Evolutionary conservation across 2,797 vertebrate genomes (phyloP).

Genomic region (Limosa lapponica): DNA sequence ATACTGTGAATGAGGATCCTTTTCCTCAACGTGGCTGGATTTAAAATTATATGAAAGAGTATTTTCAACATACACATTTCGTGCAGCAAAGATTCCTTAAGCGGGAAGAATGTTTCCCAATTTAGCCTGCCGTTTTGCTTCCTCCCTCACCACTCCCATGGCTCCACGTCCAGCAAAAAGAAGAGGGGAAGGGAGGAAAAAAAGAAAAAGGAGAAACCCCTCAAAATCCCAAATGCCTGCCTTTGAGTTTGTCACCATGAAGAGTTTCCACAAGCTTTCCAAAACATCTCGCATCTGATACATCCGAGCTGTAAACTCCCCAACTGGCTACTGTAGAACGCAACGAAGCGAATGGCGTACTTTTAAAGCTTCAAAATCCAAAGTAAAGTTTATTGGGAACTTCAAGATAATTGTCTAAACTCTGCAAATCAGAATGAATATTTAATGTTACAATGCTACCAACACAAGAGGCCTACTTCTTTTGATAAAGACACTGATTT

Average conservation of each 20-base stretch:
- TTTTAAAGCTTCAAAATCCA: conserved; percentile 5
- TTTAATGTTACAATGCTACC: conserved; percentile 6
- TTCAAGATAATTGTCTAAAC: not conserved
- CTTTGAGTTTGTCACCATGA: not conserved
- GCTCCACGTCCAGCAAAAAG: not conserved
- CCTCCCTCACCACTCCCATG: not conserved
- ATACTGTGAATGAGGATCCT: not conserved
- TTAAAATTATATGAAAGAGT: not conserved
- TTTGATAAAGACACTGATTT: conserved; percentile 37
- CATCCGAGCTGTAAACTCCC: not conserved
- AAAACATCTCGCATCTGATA: not conserved
- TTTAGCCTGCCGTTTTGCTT: not conserved
- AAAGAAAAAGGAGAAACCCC: accelerated
- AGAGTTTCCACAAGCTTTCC: not conserved
- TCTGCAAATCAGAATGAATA: conserved; percentile 30
- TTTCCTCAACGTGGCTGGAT: not conserved
- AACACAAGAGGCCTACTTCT: not conserved
- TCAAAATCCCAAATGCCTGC: not conserved
- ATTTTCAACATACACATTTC: not conserved
- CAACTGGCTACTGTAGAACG: not conserved
- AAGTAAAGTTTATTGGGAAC: not conserved
- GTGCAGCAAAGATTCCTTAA: not conserved
- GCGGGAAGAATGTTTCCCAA: not conserved
- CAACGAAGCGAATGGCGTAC: not conserved
- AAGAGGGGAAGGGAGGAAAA: not conserved